phyloP scores from a whole-genome alignment of 1,140 invertebrate species.

The Drosophila lacertosa region DNA sequence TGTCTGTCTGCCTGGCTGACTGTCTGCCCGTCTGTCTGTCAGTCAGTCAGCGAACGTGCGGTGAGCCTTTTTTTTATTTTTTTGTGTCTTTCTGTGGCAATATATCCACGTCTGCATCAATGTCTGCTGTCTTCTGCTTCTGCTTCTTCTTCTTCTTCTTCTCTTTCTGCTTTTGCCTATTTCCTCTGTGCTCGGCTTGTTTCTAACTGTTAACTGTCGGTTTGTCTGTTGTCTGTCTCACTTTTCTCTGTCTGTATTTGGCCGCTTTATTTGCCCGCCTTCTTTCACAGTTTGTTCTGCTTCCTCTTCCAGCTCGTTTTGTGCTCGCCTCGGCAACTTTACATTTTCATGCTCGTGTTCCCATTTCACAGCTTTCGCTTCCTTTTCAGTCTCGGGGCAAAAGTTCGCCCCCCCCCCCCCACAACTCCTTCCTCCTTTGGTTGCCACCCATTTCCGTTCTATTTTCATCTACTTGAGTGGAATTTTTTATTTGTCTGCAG shows the following conservation, averaged over 20 bases:
- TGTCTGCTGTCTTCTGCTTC: slow-evolving; percentile 52
- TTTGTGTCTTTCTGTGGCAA: slow-evolving; percentile 40
- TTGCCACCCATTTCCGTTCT: slow-evolving; percentile 68
- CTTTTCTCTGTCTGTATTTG: slow-evolving; percentile 15
- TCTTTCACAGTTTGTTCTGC: slow-evolving; percentile 54
- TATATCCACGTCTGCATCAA: slow-evolving; percentile 78
- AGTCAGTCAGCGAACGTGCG: slow-evolving; percentile 1
- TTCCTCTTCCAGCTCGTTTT: neutral
- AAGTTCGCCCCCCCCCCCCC: neutral
- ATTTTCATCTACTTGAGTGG: slow-evolving; percentile 74
- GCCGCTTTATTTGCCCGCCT: slow-evolving; percentile 44
- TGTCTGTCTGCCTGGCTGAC: slow-evolving; percentile 12
- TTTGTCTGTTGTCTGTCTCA: slow-evolving; percentile 43
- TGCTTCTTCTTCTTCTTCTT: slow-evolving; percentile 3
- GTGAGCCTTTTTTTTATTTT: no score
- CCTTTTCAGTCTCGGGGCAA: slow-evolving; percentile 28
- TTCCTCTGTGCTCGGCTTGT: slow-evolving; percentile 5
- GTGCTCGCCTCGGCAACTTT: slow-evolving; percentile 52
- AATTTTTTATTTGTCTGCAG: slow-evolving; percentile 76
- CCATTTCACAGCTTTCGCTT: slow-evolving; percentile 47
- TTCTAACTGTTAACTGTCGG: slow-evolving; percentile 51
- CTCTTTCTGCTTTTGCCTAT: slow-evolving; percentile 3
- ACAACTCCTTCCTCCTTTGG: no score
- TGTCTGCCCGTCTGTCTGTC: slow-evolving; percentile 24
- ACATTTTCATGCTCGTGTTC: slow-evolving; percentile 72